These are phyloP conservation scores for Eledona agricola DNA, from an alignment of 2,888 invertebrate species.

Conservation along the genomic window DNA sequence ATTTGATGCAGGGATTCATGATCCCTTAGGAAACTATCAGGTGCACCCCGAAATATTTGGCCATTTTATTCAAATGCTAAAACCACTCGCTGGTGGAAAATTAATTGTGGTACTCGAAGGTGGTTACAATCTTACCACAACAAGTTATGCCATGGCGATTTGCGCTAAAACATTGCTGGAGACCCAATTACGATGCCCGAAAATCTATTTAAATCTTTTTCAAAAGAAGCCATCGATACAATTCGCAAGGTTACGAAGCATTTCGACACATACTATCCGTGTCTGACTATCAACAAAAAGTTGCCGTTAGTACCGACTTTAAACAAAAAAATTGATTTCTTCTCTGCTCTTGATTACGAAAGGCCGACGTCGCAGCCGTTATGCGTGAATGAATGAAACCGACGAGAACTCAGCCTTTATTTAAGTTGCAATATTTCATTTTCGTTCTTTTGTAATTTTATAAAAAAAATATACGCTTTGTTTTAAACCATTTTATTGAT, in stretches of 20 bases:
- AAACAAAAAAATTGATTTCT: conserved; percentile 3
- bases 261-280: conserved; percentile 77
- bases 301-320: conserved; percentile 24
- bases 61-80: conserved; percentile 86
- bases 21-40: conserved; percentile 86
- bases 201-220: conserved; percentile 31
- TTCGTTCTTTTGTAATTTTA: too few species aligned
- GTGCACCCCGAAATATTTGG: conserved; percentile 92
- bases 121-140: conserved; percentile 90
- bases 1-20: conserved; percentile 89
- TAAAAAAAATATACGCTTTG: too few species aligned
- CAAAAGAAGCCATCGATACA: conserved; percentile 65
- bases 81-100: conserved; percentile 82
- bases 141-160: conserved; percentile 86
- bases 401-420: too few species aligned
- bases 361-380: too few species aligned
- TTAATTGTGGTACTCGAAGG: conserved; percentile 87
- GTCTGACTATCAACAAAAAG: conserved; percentile 51
- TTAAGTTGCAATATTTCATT: too few species aligned
- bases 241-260: conserved; percentile 74
- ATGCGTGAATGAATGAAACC: too few species aligned
- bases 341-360: too few species aligned
- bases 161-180: conserved; percentile 86
- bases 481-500: too few species aligned
- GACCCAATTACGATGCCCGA: conserved; percentile 75